These are phyloP conservation scores for Neolamprologus longior DNA, from an alignment of 2,113 vertebrate species.

Conservation along the genomic window DNA sequence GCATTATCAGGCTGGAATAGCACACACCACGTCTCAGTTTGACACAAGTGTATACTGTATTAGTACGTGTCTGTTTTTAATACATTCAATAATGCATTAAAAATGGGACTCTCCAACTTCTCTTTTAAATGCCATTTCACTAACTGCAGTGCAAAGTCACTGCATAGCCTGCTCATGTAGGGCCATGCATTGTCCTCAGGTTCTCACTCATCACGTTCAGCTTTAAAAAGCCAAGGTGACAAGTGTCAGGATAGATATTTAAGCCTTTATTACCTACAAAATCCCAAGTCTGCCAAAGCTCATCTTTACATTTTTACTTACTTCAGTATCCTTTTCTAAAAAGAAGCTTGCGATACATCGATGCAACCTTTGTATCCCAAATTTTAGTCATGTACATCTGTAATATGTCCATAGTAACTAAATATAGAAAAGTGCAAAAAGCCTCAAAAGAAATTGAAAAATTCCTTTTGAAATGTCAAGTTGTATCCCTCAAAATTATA, in stretches of 20 bases:
- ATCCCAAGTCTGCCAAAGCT: neutral
- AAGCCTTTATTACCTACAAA: neutral
- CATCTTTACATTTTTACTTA: neutral
- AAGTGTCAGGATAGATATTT: neutral
- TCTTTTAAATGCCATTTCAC: neutral
- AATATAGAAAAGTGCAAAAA: neutral
- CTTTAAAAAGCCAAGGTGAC: neutral
- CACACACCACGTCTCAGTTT: neutral
- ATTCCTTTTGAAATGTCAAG: neutral
- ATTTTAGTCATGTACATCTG: neutral
- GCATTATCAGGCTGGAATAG: neutral
- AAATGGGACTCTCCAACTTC: neutral
- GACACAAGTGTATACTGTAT: neutral
- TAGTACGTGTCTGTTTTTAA: neutral
- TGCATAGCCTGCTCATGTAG: neutral
- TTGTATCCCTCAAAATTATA: neutral
- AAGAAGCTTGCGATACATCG: neutral
- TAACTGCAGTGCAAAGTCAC: neutral
- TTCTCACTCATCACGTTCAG: neutral
- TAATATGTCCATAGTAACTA: neutral
- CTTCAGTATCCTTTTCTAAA: neutral
- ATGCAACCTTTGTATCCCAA: neutral
- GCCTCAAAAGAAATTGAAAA: neutral
- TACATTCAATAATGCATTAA: neutral
- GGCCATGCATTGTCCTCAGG: neutral